phyloP scores from a whole-genome alignment of 2,797 vertebrate species.

The Enteromius argenteus region DNA sequence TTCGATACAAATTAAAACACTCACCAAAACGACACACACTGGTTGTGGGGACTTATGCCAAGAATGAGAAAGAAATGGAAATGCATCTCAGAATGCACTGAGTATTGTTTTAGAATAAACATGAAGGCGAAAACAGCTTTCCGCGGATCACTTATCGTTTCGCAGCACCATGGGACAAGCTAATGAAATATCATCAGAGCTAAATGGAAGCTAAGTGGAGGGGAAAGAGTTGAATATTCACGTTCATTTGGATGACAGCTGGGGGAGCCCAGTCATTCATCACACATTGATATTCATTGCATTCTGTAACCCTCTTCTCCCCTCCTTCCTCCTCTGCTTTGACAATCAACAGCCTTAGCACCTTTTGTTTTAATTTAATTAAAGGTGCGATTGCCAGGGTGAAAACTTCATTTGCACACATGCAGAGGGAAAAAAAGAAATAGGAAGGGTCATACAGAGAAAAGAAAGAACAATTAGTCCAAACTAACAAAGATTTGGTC shows the following conservation, averaged over 20 bases:
- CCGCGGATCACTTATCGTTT: constrained; percentile 63
- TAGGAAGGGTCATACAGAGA: constrained; percentile 59
- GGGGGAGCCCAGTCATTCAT: constrained; percentile 78
- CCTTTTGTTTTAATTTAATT: constrained; percentile 85
- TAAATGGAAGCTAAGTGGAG: constrained; percentile 83
- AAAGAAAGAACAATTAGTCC: constrained; percentile 74
- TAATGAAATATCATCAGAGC: constrained; percentile 81
- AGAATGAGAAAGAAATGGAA: constrained; percentile 24
- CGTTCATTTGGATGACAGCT: constrained; percentile 82
- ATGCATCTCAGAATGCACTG: constrained; percentile 25
- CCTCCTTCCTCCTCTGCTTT: constrained; percentile 65
- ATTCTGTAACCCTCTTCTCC: constrained; percentile 65
- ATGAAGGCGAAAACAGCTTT: constrained; percentile 59
- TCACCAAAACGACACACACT: constrained; percentile 5
- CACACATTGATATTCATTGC: constrained; percentile 82
- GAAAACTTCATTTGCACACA: constrained; percentile 81
- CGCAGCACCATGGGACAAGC: constrained; percentile 68
- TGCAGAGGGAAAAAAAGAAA: constrained; percentile 52
- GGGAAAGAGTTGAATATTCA: constrained; percentile 83
- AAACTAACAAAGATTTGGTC: constrained; percentile 70
- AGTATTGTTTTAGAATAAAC: constrained; percentile 56
- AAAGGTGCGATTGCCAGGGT: constrained; percentile 78
- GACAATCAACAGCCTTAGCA: constrained; percentile 82
- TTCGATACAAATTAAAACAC: constrained; percentile 48
- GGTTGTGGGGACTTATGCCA: not conserved